Base-by-base conservation (phyloP, 2,113 vertebrate species). In the Xyliphius kryptos region DNA sequence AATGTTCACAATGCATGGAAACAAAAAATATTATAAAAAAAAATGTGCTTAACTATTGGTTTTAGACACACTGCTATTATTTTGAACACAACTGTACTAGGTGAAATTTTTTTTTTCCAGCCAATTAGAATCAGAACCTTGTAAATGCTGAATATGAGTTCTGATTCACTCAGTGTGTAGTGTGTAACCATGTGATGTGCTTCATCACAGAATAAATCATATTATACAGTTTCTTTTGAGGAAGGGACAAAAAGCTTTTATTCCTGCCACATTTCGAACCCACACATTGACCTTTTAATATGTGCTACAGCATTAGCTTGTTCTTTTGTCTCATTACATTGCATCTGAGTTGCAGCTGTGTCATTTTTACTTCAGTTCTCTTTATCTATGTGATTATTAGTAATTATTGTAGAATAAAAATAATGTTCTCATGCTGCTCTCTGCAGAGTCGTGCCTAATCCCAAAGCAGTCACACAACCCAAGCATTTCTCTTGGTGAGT, bases 211-310 rank as follows among this genome's bases (percentile, higher is more conserved):
- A 41, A 36, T 57, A 61, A 16, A 11, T 47, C 19, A 48, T 63
- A 20, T 38, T 49, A 60, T 60, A 60, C 46, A 40, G 55, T 26
- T 16, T 56, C 48, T 10, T 60, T 56, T 68, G 59, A 59, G 43
- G 36, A 17, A 53, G 49, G 46, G 36, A 51, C 32, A 72, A 59
- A 72, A 67, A 14, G 8, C 44, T 15, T 47, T 26, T 54, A 56
- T 68, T 72, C 47, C 46, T 21, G 21, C 63, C 44, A 68, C 61
- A 43, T 44, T 20, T 59, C 57, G 49, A 32, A 37, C 70, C 70
- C 70, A 68, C 65, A 40, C 60, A 7, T 17, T 52, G 50, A 60
- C 70, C 60, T 64, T n/a, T 68, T 36, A n/a, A 11, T 14, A 16
- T 36, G 50, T 0, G 8, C 48, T 2, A 13, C 48, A 56, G 32